A percentile compares a stretch with the other conserved stretches of the same genome.
Conservation (phyloP, 2,113 vertebrate genomes). For the Neolamprologus cancellatus region DNA sequence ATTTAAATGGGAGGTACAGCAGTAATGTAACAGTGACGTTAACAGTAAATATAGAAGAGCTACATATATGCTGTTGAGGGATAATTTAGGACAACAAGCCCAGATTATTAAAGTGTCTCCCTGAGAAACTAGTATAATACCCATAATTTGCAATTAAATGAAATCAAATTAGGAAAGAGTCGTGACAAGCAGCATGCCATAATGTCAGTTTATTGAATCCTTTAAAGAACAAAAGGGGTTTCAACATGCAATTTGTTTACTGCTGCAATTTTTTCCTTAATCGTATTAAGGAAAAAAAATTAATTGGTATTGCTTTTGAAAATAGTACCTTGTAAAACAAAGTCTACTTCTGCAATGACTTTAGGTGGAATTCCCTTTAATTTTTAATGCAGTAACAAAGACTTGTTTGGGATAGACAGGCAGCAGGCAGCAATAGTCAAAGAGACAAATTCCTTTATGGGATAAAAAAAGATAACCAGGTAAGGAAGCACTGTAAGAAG, state of each 20-base stretch:
- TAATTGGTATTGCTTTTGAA: neutral
- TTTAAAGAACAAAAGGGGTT: neutral
- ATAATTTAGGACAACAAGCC: neutral
- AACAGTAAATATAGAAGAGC: neutral
- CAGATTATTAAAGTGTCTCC: neutral
- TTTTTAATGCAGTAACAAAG: neutral
- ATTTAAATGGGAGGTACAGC: neutral
- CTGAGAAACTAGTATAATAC: fast-evolving
- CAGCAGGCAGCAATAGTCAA: conserved; percentile 30
- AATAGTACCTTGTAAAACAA: neutral
- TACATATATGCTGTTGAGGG: neutral
- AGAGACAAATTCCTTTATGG: neutral
- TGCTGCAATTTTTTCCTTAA: neutral
- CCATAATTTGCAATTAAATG: neutral
- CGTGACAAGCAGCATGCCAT: neutral
- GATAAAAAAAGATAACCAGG: neutral
- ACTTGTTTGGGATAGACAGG: conserved; percentile 1
- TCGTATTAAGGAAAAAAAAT: neutral
- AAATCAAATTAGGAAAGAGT: neutral
- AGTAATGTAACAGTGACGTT: neutral
- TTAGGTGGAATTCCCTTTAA: conserved; percentile 36
- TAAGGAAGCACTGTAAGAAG: neutral
- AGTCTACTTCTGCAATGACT: neutral
- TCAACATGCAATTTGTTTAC: neutral
- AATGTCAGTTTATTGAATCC: neutral